Conservation (phyloP, 1,140 invertebrate genomes). For the Habropoda laboriosa region DNA sequence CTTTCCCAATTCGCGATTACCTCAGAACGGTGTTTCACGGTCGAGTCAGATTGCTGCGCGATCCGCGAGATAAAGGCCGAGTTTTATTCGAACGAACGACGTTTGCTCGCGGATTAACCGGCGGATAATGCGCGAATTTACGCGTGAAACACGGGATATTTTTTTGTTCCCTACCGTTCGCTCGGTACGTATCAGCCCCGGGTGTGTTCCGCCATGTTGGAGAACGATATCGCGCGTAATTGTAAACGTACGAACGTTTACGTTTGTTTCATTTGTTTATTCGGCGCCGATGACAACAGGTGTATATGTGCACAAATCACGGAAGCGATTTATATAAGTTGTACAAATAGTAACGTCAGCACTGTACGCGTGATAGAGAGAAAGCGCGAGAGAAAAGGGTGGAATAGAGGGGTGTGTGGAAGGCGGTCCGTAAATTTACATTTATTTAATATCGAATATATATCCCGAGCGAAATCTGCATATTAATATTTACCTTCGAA, state of each 20-base stretch:
- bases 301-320: conserved; percentile 32
- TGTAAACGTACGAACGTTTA: conserved; percentile 38
- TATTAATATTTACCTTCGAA: conserved; percentile 48
- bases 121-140: conserved; percentile 24
- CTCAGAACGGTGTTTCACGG: not conserved
- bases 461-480: conserved; percentile 16
- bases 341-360: conserved; percentile 23
- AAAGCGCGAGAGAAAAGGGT: no score
- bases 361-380: no score
- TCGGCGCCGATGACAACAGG: conserved; percentile 39
- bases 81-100: conserved; percentile 10
- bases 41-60: conserved; percentile 7
- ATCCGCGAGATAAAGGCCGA: not conserved
- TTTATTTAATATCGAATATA: conserved; percentile 48
- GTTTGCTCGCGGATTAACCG: conserved; percentile 22
- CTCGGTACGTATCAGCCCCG: no score
- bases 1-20: not conserved
- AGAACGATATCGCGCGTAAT: conserved; percentile 19
- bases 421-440: conserved; percentile 40
- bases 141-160: no score
- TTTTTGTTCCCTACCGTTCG: no score
- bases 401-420: not conserved
- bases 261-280: conserved; percentile 45
- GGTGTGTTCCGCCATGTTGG: not conserved
- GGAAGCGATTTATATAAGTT: conserved; percentile 30